These are phyloP conservation scores for Julus scanicus DNA, from an alignment of 2,888 invertebrate genomes.

Conservation along the genomic window DNA sequence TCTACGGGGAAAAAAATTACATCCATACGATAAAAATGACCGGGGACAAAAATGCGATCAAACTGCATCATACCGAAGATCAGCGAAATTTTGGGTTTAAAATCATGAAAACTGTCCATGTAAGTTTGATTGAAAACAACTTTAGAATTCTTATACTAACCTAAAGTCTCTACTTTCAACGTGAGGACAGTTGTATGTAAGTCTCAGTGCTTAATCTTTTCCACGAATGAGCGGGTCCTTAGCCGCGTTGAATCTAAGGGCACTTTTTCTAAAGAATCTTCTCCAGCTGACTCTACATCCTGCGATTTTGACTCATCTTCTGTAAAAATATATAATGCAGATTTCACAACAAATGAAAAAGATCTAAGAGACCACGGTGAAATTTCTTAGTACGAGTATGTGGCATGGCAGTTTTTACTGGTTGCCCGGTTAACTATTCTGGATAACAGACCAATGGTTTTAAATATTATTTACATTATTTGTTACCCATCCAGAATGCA, in stretches of 20 bases:
- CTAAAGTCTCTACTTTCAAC: neutral
- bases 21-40: neutral
- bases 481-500: too few species aligned
- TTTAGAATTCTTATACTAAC: neutral
- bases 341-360: neutral
- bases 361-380: too few species aligned
- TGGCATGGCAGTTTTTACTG: too few species aligned
- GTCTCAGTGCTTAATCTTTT: neutral
- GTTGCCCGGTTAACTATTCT: too few species aligned
- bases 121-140: neutral
- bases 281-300: neutral
- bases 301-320: neutral
- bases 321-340: neutral
- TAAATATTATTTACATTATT: too few species aligned
- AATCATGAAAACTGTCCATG: neutral
- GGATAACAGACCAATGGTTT: too few species aligned
- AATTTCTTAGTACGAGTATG: too few species aligned
- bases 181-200: neutral
- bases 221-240: neutral
- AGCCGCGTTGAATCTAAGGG: slow-evolving; percentile 2
- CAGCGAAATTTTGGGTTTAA: neutral
- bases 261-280: slow-evolving; percentile 5
- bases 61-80: neutral
- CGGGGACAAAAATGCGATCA: neutral
- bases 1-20: neutral